Evolutionary conservation across 2,888 invertebrate genomes (phyloP), one percentile per base, ranked within the genome.

Genomic region (Odontocolon sp.): DNA sequence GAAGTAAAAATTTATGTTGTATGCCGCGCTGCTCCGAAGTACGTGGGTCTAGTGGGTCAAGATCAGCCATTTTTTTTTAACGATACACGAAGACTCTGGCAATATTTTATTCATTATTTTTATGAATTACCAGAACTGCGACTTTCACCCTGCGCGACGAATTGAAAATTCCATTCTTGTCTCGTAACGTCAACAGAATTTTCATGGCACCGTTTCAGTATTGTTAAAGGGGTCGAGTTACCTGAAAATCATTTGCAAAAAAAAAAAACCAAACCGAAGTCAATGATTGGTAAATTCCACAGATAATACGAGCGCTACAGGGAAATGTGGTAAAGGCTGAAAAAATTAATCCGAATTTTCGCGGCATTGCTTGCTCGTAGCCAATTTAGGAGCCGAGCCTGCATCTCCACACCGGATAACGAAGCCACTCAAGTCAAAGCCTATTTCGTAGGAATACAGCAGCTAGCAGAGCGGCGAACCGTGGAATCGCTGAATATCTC

Each of bases 401-500:
- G 67, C 69, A 74, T 57, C 56, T 59, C 38, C 33, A 21, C 63
- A 68, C 64, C 42, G 71, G 57, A 72, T 72, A 69, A 68, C 57
- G 63, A 72, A 77, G 72, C 68, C 61, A 63, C 72, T 52, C 54
- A 50, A 67, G 76, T 40, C 61, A 36, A 69, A 57, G 56, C 63
- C 26, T 40, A 56, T 8, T 33, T 38, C 54, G 54, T 28, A 47
- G 76, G 66, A 57, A 66, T 59, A 75, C 59, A 54, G 21, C 63
- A 64, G 50, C 31, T 52, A 69, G 42, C 57, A 42, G 50, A 63
- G 57, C 56, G 63, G 26, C 33, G 56, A 68, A 64, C 50, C 64
- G 77, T 64, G 72, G 72, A 77, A 68, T 57, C 57, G 57, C 42
- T 36, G 50, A 67, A 68, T 72, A 77, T 77, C 68, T 72, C 63